Conservation (phyloP, 2,113 vertebrate species). For the Corydoras maculifer region DNA sequence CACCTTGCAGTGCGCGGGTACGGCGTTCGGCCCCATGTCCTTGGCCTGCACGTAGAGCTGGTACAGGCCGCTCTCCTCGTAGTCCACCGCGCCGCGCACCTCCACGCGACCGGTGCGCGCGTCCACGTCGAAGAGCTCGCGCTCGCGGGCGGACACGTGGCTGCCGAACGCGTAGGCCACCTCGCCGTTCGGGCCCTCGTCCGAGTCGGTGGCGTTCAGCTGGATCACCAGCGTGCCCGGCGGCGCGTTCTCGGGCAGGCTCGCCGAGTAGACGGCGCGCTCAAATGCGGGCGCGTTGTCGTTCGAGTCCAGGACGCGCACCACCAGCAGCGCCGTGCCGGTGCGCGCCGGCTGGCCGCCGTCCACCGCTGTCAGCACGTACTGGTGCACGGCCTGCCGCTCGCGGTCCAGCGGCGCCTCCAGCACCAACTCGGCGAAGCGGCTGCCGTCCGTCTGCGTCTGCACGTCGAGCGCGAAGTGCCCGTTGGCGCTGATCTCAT, state of each 20-base stretch:
- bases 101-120: slow-evolving; percentile 85
- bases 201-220: slow-evolving; percentile 89
- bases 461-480: slow-evolving; percentile 94
- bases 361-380: slow-evolving; percentile 94
- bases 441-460: slow-evolving; percentile 89
- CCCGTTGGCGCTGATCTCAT: slow-evolving; percentile 91
- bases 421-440: slow-evolving; percentile 91
- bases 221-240: slow-evolving; percentile 87
- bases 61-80: slow-evolving; percentile 84
- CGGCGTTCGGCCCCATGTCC: slow-evolving; percentile 90
- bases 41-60: slow-evolving; percentile 96
- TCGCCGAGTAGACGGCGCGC: slow-evolving; percentile 87
- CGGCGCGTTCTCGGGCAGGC: slow-evolving; percentile 84
- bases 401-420: slow-evolving; percentile 90
- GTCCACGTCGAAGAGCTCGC: slow-evolving; percentile 84
- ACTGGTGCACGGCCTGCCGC: slow-evolving; percentile 90
- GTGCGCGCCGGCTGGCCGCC: slow-evolving; percentile 86
- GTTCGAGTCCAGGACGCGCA: slow-evolving; percentile 92
- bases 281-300: slow-evolving; percentile 95
- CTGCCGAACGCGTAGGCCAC: slow-evolving; percentile 92
- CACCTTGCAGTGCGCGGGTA: slow-evolving; percentile 94
- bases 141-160: slow-evolving; percentile 83
- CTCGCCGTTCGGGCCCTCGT: slow-evolving; percentile 92
- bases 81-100: slow-evolving; percentile 89
- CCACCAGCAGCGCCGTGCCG: slow-evolving; percentile 88